Percentiles rank a stretch among this genome's conserved stretches.
These are phyloP conservation scores for Tylochromis polylepis DNA, from an alignment of 2,113 vertebrate genomes.

Conservation along the genomic window DNA sequence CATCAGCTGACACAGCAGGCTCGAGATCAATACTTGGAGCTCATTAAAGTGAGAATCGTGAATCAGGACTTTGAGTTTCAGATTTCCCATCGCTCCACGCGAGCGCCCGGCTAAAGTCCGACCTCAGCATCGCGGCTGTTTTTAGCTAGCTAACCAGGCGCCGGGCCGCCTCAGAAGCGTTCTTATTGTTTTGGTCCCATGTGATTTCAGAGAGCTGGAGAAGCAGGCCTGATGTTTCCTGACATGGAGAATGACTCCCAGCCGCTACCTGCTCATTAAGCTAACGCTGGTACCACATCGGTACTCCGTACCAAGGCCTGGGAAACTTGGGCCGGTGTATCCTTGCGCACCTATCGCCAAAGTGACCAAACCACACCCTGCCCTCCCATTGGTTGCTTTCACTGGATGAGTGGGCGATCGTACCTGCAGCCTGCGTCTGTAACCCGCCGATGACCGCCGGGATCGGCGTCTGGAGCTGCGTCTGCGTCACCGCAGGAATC, in stretches of 20 bases:
- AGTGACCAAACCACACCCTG: neutral
- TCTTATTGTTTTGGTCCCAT: rapidly evolving
- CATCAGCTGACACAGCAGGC: neutral
- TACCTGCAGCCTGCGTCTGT: slow-evolving; percentile 44
- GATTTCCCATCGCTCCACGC: rapidly evolving
- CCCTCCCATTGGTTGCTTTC: neutral
- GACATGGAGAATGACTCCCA: neutral
- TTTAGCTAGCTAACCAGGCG: rapidly evolving
- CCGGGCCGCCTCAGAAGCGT: rapidly evolving
- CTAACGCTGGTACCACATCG: neutral
- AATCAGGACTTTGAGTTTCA: neutral
- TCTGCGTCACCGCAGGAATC: neutral
- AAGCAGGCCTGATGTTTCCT: neutral
- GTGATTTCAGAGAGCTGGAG: neutral
- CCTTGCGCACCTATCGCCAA: neutral
- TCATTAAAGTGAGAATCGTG: neutral
- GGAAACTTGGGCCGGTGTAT: neutral
- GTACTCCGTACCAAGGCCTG: no score
- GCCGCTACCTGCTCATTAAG: neutral
- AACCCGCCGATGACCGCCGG: neutral
- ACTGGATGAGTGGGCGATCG: neutral
- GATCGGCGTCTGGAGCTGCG: neutral
- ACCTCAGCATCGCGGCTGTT: neutral
- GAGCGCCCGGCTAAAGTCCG: neutral
- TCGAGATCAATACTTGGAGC: neutral